phyloP scores from a whole-genome alignment of 2,888 invertebrate genomes.

The Bembecia ichneumoniformis region DNA sequence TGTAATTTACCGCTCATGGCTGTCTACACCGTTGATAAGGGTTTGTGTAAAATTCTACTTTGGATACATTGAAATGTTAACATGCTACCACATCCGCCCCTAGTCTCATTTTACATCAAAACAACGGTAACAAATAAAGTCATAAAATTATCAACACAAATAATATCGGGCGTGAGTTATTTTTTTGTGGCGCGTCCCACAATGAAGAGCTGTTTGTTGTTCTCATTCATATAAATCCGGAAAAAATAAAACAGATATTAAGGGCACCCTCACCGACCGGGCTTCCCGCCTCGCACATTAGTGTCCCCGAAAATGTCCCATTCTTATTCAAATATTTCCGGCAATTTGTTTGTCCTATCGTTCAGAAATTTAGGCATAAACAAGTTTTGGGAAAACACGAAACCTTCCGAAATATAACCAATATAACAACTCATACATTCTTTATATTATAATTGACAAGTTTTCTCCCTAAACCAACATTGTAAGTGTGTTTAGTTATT shows the following conservation, averaged over 20 bases:
- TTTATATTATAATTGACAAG: neutral
- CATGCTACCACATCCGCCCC: neutral
- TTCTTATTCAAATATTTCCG: conserved; percentile 71
- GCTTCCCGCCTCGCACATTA: conserved; percentile 66
- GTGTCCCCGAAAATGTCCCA: conserved; percentile 58
- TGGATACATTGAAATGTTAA: neutral
- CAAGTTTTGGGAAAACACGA: conserved; percentile 35
- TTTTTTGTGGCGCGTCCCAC: conserved; percentile 45
- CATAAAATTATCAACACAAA: conserved; percentile 59
- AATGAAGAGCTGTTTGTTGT: conserved; percentile 58
- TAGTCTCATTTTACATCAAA: conserved; percentile 2
- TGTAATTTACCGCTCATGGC: neutral
- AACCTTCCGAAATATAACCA: conserved; percentile 17
- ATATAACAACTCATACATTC: conserved; percentile 8
- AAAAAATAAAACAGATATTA: conserved; percentile 70
- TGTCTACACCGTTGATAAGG: neutral
- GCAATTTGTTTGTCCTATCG: conserved; percentile 66
- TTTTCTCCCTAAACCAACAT: neutral
- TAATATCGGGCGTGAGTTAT: conserved; percentile 53
- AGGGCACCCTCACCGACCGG: conserved; percentile 40
- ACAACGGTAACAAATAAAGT: conserved; percentile 45
- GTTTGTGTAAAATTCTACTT: neutral
- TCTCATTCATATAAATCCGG: conserved; percentile 63
- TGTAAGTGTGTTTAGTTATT: neutral
- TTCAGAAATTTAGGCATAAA: conserved; percentile 38